These are phyloP conservation scores for Rissa tridactyla DNA, from an alignment of 2,113 vertebrate species.

Conservation along the genomic window DNA sequence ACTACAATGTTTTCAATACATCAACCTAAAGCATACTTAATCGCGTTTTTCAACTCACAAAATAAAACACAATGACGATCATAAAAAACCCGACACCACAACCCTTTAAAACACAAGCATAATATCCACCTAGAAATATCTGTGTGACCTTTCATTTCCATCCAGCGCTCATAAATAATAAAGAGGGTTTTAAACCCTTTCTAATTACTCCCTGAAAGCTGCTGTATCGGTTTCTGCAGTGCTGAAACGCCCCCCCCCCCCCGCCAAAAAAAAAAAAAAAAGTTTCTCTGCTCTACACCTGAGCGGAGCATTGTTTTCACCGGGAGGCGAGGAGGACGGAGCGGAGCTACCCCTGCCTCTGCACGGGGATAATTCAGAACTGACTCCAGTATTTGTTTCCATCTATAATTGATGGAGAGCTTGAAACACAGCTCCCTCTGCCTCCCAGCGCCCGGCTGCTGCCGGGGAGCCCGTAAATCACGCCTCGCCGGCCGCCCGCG, in stretches of 20 bases:
- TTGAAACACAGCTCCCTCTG: constrained; percentile 43
- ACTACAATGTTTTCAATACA: neutral
- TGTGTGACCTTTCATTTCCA: constrained; percentile 30
- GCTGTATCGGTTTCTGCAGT: neutral
- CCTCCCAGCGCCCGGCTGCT: constrained; percentile 30
- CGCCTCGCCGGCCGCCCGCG: neutral
- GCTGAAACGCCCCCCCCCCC: neutral
- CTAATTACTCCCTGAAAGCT: neutral
- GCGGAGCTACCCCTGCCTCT: constrained; percentile 1
- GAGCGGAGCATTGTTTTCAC: neutral
- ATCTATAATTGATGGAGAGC: constrained; percentile 71
- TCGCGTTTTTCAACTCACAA: neutral
- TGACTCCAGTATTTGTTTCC: constrained; percentile 69
- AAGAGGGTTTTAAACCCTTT: neutral
- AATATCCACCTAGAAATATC: neutral
- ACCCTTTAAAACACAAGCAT: neutral
- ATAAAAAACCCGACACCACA: neutral
- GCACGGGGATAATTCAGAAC: constrained; percentile 30
- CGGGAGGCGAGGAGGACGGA: neutral
- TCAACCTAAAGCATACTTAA: neutral
- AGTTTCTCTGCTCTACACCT: constrained; percentile 62
- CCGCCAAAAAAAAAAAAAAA: neutral
- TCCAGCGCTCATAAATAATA: neutral
- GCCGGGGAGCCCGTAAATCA: constrained; percentile 32
- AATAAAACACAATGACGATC: neutral